Conservation (phyloP, 2,797 vertebrate species). For the Thalassophryne amazonica region DNA sequence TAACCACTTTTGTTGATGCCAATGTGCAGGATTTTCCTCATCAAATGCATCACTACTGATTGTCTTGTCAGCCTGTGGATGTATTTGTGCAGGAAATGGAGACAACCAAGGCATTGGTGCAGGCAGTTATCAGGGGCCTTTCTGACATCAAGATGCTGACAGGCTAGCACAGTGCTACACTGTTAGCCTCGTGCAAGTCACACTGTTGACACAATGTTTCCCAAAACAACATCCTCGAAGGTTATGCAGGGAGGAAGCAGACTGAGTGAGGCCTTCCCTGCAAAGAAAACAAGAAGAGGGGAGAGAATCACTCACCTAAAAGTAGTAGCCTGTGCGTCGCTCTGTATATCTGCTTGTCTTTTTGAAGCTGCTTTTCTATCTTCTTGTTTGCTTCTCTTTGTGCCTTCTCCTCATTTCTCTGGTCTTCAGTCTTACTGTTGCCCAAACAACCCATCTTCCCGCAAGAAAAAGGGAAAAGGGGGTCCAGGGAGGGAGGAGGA, state of each 20-base stretch:
- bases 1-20: too few species aligned
- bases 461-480: conserved; percentile 59
- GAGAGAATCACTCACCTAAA: conserved; percentile 79
- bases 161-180: conserved; percentile 28
- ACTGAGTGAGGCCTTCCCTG: conserved; percentile 30
- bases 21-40: too few species aligned
- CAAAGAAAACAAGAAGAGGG: neutral
- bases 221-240: conserved; percentile 65
- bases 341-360: conserved; percentile 96
- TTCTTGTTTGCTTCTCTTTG: conserved; percentile 96
- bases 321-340: conserved; percentile 94
- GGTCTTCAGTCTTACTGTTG: conserved; percentile 96
- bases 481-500: conserved; percentile 69
- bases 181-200: conserved; percentile 53
- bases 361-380: conserved; percentile 96
- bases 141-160: conserved; percentile 29
- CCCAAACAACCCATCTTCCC: conserved; percentile 95
- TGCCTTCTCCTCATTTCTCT: conserved; percentile 95
- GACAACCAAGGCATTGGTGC: conserved; percentile 3
- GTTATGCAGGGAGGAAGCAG: conserved; percentile 49
- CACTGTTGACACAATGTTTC: conserved; percentile 62
- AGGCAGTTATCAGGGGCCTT: conserved; percentile 1
- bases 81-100: too few species aligned
- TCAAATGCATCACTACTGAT: too few species aligned
- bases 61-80: too few species aligned